These are phyloP conservation scores for Aporrectodea caliginosa DNA, from an alignment of 1,140 invertebrate species.

Conservation along the genomic window DNA sequence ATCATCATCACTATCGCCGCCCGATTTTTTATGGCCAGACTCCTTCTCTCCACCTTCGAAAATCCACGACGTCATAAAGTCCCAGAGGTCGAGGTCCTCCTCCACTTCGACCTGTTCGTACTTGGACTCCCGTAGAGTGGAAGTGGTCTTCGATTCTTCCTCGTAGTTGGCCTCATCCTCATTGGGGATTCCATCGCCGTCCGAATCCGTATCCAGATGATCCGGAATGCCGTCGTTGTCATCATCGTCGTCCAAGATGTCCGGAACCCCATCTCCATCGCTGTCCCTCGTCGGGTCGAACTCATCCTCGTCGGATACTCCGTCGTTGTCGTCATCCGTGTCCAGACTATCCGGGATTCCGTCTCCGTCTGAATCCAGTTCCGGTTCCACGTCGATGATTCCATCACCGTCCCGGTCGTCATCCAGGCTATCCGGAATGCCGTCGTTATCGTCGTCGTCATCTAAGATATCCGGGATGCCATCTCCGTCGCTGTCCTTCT, in stretches of 20 bases:
- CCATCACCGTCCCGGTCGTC: slow-evolving; percentile 14
- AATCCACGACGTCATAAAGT: slow-evolving; percentile 26
- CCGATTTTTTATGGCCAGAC: not conserved
- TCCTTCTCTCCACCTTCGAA: slow-evolving; percentile 11
- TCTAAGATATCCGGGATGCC: slow-evolving; percentile 36
- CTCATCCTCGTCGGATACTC: slow-evolving; percentile 27
- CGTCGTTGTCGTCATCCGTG: slow-evolving; percentile 30
- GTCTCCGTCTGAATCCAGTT: slow-evolving; percentile 22
- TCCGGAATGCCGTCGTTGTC: slow-evolving; percentile 50
- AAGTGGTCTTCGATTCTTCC: not conserved
- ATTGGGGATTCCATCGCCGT: slow-evolving; percentile 34
- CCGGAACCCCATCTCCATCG: slow-evolving; percentile 43
- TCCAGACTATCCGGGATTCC: slow-evolving; percentile 32
- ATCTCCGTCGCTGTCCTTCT: slow-evolving; percentile 33
- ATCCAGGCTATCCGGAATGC: not conserved
- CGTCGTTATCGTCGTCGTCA: slow-evolving; percentile 30
- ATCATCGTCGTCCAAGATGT: slow-evolving; percentile 38
- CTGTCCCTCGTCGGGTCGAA: slow-evolving; percentile 34
- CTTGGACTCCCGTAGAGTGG: slow-evolving; percentile 1
- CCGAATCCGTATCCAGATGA: slow-evolving; percentile 36
- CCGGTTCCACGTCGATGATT: not conserved
- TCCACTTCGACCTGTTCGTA: slow-evolving; percentile 27
- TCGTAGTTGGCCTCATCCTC: slow-evolving; percentile 28
- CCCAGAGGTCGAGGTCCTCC: slow-evolving; percentile 32
- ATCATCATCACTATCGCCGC: not conserved